Evolutionary conservation across 1,140 invertebrate genomes (phyloP), one percentile per base, ranked within the genome.

Genomic region (Nasonia giraulti): DNA sequence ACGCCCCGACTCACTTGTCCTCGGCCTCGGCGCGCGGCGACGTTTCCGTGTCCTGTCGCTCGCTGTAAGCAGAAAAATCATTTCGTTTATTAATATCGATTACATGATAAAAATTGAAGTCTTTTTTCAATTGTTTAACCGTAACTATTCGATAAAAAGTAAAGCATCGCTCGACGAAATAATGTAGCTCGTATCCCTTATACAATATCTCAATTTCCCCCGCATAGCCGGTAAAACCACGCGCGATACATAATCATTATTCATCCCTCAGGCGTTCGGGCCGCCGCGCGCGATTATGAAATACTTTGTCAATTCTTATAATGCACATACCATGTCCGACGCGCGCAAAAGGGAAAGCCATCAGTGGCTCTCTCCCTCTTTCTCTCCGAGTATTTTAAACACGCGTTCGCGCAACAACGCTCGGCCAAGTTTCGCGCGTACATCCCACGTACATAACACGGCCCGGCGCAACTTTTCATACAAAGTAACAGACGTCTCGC

Each of bases 31-130:
- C 90, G 81, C 87, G 90, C 78, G 91, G 91, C 86, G 90, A 91
- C 69, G 86, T 90, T 83, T 93, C 92, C 76, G 91, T 90, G 80
- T 93, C 92, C 85, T 92, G 92, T 50, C 90, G 90, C 83, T 93
- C 92, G 80, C 92, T 93, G 88, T 11, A 92, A 92, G 5, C 88
- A 88, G 81, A 75, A 78, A 79, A 69, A 81, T 73, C 31, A 40
- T 75, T 8, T n/a, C 5, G 33, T 75, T 17, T 0, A 71, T 71
- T 71, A 71, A 3, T 27, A 27, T 27, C 1, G 27, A 27, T 27
- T 27, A 1, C 27, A 27, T 27, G 27, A 27, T 27, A 27, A 27
- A 27, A 27, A 27, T 27, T 27, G 27, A 27, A 27, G 27, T 27
- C 27, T 27, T 27, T 27, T 27, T 27, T 27, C 27, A 27, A 27